Evolutionary conservation across 2,797 vertebrate genomes (phyloP).

Genomic region (Oreochromis mossambicus): DNA sequence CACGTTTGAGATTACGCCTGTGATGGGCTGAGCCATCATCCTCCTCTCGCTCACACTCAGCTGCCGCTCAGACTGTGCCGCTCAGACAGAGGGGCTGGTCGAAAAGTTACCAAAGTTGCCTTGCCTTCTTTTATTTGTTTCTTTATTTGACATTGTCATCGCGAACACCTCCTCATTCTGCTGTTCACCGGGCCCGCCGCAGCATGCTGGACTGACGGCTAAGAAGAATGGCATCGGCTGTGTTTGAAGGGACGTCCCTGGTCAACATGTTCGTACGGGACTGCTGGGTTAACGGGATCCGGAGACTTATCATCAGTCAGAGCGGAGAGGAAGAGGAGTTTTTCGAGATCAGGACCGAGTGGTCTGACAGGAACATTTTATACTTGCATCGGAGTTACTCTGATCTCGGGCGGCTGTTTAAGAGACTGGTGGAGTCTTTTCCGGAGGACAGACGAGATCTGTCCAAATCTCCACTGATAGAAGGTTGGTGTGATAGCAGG

Average conservation of each 20-base stretch:
- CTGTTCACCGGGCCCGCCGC: conserved; percentile 20
- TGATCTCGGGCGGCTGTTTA: conserved; percentile 86
- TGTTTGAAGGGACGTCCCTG: conserved; percentile 96
- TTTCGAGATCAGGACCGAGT: conserved; percentile 95
- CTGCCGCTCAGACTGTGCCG: not conserved
- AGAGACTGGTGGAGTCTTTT: conserved; percentile 87
- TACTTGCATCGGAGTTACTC: conserved; percentile 93
- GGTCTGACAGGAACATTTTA: conserved; percentile 95
- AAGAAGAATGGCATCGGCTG: conserved; percentile 88
- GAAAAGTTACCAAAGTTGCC: conserved; percentile 38
- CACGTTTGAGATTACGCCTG: conserved; percentile 56
- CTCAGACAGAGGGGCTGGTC: conserved; percentile 8
- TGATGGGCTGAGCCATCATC: conserved; percentile 40
- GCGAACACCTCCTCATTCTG: not conserved
- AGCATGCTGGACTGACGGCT: conserved; percentile 65
- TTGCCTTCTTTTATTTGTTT: not conserved
- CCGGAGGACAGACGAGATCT: conserved; percentile 88
- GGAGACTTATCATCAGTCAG: conserved; percentile 88
- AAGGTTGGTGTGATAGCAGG: conserved; percentile 76
- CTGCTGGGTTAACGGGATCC: conserved; percentile 97
- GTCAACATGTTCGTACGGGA: conserved; percentile 98
- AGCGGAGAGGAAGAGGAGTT: conserved; percentile 94
- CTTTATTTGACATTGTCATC: not conserved
- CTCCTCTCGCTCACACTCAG: not conserved
- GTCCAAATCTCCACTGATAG: conserved; percentile 81